phyloP scores from a whole-genome alignment of 2,888 invertebrate species.

The Pteria penguin region DNA sequence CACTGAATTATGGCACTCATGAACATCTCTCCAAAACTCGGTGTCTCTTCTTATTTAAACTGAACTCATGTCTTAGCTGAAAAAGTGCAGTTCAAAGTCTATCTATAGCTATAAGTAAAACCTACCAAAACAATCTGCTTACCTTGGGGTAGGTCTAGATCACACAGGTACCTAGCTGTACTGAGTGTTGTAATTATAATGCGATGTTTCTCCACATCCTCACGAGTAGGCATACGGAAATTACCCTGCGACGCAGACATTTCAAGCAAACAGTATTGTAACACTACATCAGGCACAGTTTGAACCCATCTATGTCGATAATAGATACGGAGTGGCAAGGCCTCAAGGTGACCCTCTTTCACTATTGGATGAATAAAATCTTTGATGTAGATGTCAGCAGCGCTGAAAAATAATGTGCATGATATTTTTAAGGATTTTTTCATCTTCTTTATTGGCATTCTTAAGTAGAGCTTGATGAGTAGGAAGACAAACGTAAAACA shows the following conservation, averaged over 20 bases:
- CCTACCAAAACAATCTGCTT: conserved; percentile 41
- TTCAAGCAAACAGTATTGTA: conserved; percentile 88
- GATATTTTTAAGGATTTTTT: background rate
- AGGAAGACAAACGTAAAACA: no score
- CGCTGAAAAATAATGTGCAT: conserved; percentile 80
- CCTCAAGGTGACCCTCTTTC: conserved; percentile 84
- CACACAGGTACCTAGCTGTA: conserved; percentile 88
- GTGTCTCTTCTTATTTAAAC: no score
- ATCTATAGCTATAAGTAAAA: no score
- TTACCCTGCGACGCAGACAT: conserved; percentile 52
- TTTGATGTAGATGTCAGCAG: conserved; percentile 91
- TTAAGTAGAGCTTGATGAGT: background rate
- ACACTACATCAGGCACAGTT: conserved; percentile 87
- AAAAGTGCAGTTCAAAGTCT: no score
- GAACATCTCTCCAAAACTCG: no score
- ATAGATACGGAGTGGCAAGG: conserved; percentile 88
- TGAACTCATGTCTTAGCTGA: no score
- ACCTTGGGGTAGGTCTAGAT: conserved; percentile 85
- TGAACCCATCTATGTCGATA: conserved; percentile 89
- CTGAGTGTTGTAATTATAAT: conserved; percentile 90
- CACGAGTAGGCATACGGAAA: conserved; percentile 86
- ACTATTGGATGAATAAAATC: conserved; percentile 90
- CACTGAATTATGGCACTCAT: no score
- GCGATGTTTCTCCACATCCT: conserved; percentile 86
- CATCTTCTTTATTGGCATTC: background rate